phyloP scores from a whole-genome alignment of 2,113 vertebrate species.

The Sakesphorus luctuosus region DNA sequence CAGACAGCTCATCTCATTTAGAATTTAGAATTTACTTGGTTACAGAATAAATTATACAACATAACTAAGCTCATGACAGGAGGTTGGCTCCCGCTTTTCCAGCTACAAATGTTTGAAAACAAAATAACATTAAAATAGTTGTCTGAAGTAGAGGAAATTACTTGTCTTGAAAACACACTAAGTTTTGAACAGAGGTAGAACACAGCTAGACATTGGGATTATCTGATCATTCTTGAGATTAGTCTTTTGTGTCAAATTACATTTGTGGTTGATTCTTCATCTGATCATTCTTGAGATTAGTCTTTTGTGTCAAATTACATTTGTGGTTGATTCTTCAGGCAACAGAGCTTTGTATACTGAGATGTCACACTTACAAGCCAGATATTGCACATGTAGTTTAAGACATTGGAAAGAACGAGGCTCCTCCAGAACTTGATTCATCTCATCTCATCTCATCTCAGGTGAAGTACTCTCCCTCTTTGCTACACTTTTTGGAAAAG shows the following conservation, averaged over 20 bases:
- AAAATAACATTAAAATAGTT: neutral
- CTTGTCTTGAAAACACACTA: neutral
- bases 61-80: neutral
- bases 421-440: neutral
- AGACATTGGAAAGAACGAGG: neutral
- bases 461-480: neutral
- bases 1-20: neutral
- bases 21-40: neutral
- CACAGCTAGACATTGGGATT: neutral
- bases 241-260: neutral
- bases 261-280: neutral
- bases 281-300: neutral
- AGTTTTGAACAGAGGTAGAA: neutral
- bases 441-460: neutral
- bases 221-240: neutral
- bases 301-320: neutral
- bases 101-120: neutral
- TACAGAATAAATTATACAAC: neutral
- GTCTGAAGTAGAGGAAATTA: neutral
- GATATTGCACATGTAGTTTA: neutral
- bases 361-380: neutral
- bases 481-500: neutral
- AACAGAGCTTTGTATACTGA: neutral
- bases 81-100: neutral
- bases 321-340: neutral